Evolutionary conservation across 2,797 vertebrate genomes (phyloP), one percentile per base, ranked within the genome.

Genomic region (Melopsittacus undulatus): DNA sequence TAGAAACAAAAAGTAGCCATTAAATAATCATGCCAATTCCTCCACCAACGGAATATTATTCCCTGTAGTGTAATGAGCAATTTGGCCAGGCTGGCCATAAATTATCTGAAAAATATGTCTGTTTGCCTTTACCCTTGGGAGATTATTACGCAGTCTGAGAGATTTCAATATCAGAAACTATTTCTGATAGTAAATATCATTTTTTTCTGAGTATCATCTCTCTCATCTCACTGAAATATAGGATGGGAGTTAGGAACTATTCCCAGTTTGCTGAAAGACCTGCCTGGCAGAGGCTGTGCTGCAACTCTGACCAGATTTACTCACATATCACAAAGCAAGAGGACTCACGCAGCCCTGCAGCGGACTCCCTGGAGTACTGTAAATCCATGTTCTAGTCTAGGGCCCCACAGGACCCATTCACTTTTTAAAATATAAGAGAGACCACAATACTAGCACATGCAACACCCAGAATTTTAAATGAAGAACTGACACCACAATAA

Each of bases 91-190:
- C 94, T 96, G 94, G 91, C 80, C 95, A 97, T 96, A 98, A 97
- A 98, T 97, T 96, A 97, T 94, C 92, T 80, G 89, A 89, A 91
- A 94, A 89, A 92, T 77, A 70, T 93, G 93, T 89, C 79, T 96
- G 91, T 70, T 90, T 84, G 49, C 94, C 96, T 96, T 95, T 86
- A 88, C 97, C 95, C 94, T 73, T 90, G 97, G 96, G 97, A 96
- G 87, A 84, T 69, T 75, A 96, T 96, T 97, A 96, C 59, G 7
- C 91, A 95, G 95, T 63, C 97, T 95, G 95, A 97, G 94, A 96
- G 89, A 93, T 91, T 96, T 96, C 80, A 88, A 88, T 89, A 88
- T 75, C 92, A 97, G 87, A 92, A 92, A 83, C 84, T 92, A 90
- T 83, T 81, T 80, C 90, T 83, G 63, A 90, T 36, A 85, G 38